Evolutionary conservation across 2,113 vertebrate genomes (phyloP).

Genomic region (Pavo muticus): DNA sequence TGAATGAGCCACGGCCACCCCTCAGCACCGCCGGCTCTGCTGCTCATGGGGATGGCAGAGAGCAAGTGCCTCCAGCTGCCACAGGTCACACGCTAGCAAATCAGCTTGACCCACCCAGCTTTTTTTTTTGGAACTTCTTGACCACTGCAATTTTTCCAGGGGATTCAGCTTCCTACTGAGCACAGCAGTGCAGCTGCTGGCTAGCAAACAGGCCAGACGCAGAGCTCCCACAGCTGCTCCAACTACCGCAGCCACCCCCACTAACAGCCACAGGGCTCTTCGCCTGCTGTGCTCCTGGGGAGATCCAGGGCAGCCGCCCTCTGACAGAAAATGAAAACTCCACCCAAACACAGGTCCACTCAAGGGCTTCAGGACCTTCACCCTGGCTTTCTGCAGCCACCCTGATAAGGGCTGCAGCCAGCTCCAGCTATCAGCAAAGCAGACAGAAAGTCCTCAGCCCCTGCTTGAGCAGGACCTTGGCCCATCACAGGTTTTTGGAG

Average conservation of each 20-base stretch:
- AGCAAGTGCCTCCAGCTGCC: not conserved
- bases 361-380: not conserved
- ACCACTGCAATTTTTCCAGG: not conserved
- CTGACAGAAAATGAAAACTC: not conserved
- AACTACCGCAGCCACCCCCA: not conserved
- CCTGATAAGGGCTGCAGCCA: accelerated
- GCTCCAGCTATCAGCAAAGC: not conserved
- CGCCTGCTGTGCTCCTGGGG: accelerated
- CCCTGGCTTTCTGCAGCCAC: not conserved
- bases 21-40: not conserved
- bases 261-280: not conserved
- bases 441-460: not conserved
- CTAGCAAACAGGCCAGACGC: not conserved
- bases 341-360: not conserved
- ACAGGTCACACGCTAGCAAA: not conserved
- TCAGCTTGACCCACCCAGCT: accelerated
- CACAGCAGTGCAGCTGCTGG: accelerated
- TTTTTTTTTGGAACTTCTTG: not conserved
- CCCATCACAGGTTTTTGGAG: not conserved
- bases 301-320: not conserved
- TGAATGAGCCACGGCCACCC: not conserved
- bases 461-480: not conserved
- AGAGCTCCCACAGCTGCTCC: not conserved
- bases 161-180: not conserved
- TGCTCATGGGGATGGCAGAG: not conserved